Percentiles rank a stretch among this genome's conserved stretches.
Evolutionary conservation across 2,797 vertebrate genomes (phyloP).

Genomic region (Enteromius fasciolatus): DNA sequence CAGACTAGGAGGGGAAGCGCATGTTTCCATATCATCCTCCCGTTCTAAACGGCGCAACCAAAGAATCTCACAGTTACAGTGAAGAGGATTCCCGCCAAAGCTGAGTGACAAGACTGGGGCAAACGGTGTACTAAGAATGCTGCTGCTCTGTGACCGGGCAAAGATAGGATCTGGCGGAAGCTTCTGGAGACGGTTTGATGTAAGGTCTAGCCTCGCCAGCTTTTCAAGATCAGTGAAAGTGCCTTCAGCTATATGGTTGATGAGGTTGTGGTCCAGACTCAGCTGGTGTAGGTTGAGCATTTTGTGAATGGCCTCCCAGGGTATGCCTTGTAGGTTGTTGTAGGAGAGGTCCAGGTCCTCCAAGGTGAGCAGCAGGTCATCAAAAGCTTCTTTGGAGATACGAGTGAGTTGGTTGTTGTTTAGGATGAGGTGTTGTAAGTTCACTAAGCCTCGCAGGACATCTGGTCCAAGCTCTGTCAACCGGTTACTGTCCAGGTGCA

Average conservation of each 20-base stretch:
- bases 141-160: constrained; percentile 86
- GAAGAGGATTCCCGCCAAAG: constrained; percentile 94
- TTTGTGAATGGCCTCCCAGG: constrained; percentile 93
- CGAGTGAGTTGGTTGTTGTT: constrained; percentile 95
- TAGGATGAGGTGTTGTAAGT: constrained; percentile 95
- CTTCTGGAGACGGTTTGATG: constrained; percentile 96
- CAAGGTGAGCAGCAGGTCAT: constrained; percentile 89
- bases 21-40: constrained; percentile 97
- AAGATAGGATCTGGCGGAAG: constrained; percentile 97
- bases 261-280: constrained; percentile 96
- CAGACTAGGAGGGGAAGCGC: constrained; percentile 89
- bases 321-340: constrained; percentile 91
- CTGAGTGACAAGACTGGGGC: constrained; percentile 89
- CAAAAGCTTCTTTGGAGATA: constrained; percentile 87
- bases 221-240: constrained; percentile 96
- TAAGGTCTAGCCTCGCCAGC: constrained; percentile 92
- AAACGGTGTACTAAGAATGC: constrained; percentile 85
- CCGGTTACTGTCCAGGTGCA: constrained; percentile 95
- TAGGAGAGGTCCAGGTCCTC: constrained; percentile 98
- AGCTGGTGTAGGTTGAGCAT: constrained; percentile 97
- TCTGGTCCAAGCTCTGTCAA: constrained; percentile 91
- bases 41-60: constrained; percentile 92
- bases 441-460: constrained; percentile 89
- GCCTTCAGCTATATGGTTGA: constrained; percentile 89
- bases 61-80: constrained; percentile 96